A percentile compares a stretch with the other conserved stretches of the same genome.
Conservation (phyloP, 2,797 vertebrate genomes). For the Alectoris magna region DNA sequence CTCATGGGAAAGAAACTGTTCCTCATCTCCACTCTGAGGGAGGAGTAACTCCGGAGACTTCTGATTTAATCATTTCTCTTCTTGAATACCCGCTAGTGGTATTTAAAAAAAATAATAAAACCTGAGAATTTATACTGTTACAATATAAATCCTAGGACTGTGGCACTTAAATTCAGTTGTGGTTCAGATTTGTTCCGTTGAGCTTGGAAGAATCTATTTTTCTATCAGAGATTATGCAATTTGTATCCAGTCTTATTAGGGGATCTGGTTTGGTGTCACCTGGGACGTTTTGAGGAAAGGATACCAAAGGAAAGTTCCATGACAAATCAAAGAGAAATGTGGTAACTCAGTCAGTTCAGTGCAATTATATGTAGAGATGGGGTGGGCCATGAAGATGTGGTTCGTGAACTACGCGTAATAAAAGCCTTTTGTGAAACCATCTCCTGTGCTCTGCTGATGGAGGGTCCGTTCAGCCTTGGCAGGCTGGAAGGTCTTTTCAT, state of each 20-base stretch:
- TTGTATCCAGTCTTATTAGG: neutral
- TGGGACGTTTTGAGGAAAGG: neutral
- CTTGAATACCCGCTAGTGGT: neutral
- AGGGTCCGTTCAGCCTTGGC: neutral
- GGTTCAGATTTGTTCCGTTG: neutral
- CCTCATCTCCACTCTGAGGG: neutral
- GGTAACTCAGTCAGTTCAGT: neutral
- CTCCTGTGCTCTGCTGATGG: neutral
- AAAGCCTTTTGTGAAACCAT: neutral
- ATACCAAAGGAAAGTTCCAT: neutral
- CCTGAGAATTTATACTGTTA: neutral
- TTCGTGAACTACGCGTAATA: neutral
- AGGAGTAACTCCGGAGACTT: neutral
- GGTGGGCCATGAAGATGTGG: neutral
- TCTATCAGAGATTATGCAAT: neutral
- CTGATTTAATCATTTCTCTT: neutral
- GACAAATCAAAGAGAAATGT: neutral
- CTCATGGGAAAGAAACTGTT: neutral
- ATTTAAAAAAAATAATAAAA: neutral
- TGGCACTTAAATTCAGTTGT: neutral
- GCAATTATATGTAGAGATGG: neutral
- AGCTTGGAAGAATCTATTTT: constrained; percentile 20
- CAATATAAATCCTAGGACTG: neutral
- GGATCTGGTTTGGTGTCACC: neutral
- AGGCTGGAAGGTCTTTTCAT: neutral